A percentile compares a stretch with the other conserved stretches of the same genome.
Conservation (phyloP, 37 sponge, comb jelly and placozoan species). For the Lycopodina hypogea region DNA sequence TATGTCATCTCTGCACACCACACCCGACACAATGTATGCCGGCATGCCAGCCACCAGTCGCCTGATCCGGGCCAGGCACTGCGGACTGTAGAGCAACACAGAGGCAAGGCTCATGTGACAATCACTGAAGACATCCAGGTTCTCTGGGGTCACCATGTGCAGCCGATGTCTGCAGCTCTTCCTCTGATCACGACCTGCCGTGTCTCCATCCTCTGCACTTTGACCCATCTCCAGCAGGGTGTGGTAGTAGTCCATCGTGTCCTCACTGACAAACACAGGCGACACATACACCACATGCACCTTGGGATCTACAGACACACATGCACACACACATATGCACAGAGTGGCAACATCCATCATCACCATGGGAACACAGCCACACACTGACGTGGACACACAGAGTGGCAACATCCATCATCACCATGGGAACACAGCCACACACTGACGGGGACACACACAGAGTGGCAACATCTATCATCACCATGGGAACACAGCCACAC, state of each 20-base stretch:
- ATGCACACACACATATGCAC: neutral
- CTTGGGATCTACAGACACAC: constrained; percentile 48
- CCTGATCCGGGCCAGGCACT: constrained; percentile 53
- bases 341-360: neutral
- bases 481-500: neutral
- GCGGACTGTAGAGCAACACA: constrained; percentile 76
- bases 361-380: neutral
- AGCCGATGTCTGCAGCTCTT: constrained; percentile 30
- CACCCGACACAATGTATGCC: constrained; percentile 80
- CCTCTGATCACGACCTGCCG: neutral
- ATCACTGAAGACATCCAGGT: constrained; percentile 41
- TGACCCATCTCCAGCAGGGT: constrained; percentile 64
- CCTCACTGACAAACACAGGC: constrained; percentile 64
- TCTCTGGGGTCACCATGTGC: constrained; percentile 77
- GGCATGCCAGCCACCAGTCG: constrained; percentile 69
- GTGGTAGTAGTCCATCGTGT: constrained; percentile 71
- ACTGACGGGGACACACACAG: no score
- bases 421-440: neutral
- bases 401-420: no score
- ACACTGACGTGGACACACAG: neutral
- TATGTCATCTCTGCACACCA: constrained; percentile 74
- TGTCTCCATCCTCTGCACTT: neutral
- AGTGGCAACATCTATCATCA: neutral
- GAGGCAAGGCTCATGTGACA: constrained; percentile 82
- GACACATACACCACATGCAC: constrained; percentile 90